Conservation (phyloP, 2,113 vertebrate species). For the Myodes glareolus region DNA sequence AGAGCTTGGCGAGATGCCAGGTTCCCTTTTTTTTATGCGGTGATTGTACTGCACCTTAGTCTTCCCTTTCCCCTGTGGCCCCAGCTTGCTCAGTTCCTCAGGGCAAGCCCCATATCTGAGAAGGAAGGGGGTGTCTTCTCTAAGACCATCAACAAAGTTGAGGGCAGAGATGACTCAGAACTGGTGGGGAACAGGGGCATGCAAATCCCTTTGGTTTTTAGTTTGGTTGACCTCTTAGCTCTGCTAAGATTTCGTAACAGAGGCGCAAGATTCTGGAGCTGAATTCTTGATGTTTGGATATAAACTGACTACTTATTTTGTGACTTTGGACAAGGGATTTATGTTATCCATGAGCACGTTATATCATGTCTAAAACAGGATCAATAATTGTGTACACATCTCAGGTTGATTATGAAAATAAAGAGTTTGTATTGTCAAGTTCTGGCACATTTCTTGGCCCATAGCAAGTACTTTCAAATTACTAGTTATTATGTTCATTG, state of each 20-base stretch:
- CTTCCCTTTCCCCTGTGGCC: neutral
- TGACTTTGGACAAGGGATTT: neutral
- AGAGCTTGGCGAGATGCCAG: slow-evolving; percentile 40
- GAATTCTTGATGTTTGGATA: neutral
- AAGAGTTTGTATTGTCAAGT: neutral
- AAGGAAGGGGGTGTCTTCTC: neutral
- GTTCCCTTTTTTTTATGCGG: neutral
- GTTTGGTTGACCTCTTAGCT: neutral
- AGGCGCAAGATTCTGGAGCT: neutral
- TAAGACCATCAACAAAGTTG: neutral
- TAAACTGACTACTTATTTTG: neutral
- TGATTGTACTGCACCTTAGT: neutral
- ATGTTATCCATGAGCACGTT: neutral
- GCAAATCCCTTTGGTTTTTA: neutral
- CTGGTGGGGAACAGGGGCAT: neutral
- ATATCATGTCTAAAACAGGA: neutral
- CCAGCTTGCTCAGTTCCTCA: neutral
- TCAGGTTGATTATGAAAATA: slow-evolving; percentile 1
- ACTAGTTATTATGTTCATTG: neutral
- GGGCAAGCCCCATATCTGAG: neutral
- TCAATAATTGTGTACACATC: neutral
- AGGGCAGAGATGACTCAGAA: neutral
- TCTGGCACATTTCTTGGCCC: neutral
- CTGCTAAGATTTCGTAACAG: neutral
- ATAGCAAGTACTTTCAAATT: slow-evolving; percentile 4